Evolutionary conservation across 2,797 vertebrate genomes (phyloP).

Genomic region (Artibeus jamaicensis): DNA sequence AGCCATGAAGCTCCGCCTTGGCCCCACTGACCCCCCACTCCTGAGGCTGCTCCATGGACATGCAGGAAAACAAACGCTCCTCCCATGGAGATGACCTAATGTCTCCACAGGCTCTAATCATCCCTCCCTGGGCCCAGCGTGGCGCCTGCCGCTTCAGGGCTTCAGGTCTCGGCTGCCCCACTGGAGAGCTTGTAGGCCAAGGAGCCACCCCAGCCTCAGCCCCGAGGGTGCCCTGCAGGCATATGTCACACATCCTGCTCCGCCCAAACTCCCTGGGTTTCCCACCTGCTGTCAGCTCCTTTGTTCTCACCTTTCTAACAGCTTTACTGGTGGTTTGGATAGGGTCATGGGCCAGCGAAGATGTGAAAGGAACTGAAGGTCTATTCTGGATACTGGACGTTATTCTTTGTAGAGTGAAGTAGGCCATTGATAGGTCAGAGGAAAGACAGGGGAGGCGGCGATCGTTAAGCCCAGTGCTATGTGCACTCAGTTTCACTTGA

Average conservation of each 20-base stretch:
- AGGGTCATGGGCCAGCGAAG: background rate
- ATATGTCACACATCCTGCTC: rapidly evolving
- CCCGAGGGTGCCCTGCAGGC: rapidly evolving
- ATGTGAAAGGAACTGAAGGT: background rate
- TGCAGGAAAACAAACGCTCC: background rate
- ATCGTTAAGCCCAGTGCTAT: background rate
- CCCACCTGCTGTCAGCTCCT: background rate
- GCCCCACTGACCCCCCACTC: background rate
- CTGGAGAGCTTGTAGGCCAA: rapidly evolving
- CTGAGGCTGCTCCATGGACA: background rate
- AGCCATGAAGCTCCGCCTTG: background rate
- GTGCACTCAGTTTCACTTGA: background rate
- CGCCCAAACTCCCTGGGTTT: rapidly evolving
- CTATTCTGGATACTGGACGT: background rate
- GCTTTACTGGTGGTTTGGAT: background rate
- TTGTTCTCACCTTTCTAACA: background rate
- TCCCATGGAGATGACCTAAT: background rate
- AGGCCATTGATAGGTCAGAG: background rate
- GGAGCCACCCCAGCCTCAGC: background rate
- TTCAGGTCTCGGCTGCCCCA: background rate
- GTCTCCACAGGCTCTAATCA: background rate
- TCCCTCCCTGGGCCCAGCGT: background rate
- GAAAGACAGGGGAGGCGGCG: background rate
- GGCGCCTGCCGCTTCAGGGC: background rate
- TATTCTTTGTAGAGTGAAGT: background rate